These are phyloP conservation scores for Pardosa pseudoannulata DNA, from an alignment of 2,888 invertebrate genomes.

Conservation along the genomic window DNA sequence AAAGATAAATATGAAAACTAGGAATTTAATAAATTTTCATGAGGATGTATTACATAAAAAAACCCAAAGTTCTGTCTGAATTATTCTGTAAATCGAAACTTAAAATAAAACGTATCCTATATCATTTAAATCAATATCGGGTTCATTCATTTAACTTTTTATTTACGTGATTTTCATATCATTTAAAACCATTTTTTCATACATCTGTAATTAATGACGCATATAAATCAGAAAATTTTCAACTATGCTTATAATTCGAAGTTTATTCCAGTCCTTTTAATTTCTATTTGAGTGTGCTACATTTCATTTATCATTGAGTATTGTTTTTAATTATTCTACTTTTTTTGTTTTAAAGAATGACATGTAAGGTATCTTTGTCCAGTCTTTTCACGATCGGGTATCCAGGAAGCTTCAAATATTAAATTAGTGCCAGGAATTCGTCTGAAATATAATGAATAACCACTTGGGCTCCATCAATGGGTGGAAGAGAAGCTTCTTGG, in stretches of 20 bases:
- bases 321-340: not conserved
- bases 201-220: too few species aligned
- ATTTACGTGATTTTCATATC: too few species aligned
- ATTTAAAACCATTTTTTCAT: too few species aligned
- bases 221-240: not conserved
- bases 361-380: not conserved
- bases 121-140: too few species aligned
- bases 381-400: not conserved
- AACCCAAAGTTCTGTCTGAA: too few species aligned
- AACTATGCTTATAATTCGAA: not conserved
- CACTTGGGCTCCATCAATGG: not conserved
- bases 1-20: too few species aligned
- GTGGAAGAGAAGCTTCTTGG: not conserved
- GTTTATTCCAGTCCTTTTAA: too few species aligned
- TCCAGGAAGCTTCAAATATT: slow-evolving; percentile 40
- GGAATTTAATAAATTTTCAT: too few species aligned
- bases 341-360: not conserved
- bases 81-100: too few species aligned
- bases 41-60: too few species aligned
- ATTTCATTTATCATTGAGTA: not conserved
- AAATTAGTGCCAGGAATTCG: slow-evolving; percentile 47
- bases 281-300: not conserved
- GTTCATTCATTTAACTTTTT: too few species aligned
- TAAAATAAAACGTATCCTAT: too few species aligned
- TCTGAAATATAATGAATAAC: slow-evolving; percentile 43